These are phyloP conservation scores for Micromesistius poutassou DNA, from an alignment of 2,797 vertebrate genomes.

Conservation along the genomic window DNA sequence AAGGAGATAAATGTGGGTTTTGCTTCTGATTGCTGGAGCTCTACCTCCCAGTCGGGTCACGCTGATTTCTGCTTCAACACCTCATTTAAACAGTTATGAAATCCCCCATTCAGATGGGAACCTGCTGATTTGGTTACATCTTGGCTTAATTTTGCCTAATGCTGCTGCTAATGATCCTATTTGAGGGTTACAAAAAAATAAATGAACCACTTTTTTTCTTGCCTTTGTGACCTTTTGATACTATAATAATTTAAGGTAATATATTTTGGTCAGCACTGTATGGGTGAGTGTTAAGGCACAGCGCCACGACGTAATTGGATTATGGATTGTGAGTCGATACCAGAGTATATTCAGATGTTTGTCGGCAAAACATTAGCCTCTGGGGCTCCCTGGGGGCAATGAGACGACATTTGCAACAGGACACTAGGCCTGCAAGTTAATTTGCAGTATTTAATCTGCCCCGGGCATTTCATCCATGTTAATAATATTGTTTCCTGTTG, in stretches of 20 bases:
- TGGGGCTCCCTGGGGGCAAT: constrained; percentile 1
- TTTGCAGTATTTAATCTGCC: constrained; percentile 5
- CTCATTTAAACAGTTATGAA: neutral
- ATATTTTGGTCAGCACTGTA: constrained; percentile 35
- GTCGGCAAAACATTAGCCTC: constrained; percentile 22
- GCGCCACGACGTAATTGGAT: constrained; percentile 54
- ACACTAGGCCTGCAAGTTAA: neutral
- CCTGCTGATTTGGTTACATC: neutral
- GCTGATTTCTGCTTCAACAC: neutral
- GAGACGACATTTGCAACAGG: constrained; percentile 20
- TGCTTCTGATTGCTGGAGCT: neutral
- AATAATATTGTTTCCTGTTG: neutral
- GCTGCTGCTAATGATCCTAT: neutral
- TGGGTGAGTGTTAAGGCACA: constrained; percentile 34
- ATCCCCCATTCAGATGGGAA: neutral
- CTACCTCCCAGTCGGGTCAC: neutral
- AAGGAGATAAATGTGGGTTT: neutral
- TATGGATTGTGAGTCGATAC: constrained; percentile 34
- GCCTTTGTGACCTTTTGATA: constrained; percentile 33
- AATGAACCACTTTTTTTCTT: constrained; percentile 41
- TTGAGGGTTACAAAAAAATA: constrained; percentile 18
- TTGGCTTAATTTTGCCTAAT: neutral
- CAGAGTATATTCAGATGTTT: constrained; percentile 33
- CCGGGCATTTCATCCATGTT: constrained; percentile 3
- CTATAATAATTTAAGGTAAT: constrained; percentile 36